Conservation (phyloP, 2,113 vertebrate species). For the Saguinus imperator region DNA sequence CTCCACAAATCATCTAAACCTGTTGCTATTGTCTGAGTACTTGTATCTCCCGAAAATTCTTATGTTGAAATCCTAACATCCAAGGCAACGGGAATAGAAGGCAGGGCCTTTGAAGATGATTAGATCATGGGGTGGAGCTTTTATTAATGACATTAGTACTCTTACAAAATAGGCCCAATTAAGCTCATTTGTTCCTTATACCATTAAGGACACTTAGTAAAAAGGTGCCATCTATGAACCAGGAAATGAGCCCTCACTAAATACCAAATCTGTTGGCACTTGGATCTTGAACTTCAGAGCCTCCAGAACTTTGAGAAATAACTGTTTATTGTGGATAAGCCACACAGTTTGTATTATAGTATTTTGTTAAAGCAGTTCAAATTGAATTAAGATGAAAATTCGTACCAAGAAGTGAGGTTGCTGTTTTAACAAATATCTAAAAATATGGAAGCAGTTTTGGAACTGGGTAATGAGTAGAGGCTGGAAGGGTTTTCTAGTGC, state of each 20-base stretch:
- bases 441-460: not conserved
- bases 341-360: not conserved
- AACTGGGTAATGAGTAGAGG: not conserved
- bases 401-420: fast-evolving
- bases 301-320: not conserved
- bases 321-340: not conserved
- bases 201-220: not conserved
- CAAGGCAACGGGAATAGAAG: not conserved
- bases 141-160: not conserved
- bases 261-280: not conserved
- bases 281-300: not conserved
- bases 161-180: not conserved
- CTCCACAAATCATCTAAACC: not conserved
- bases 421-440: not conserved
- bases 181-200: not conserved
- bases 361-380: not conserved
- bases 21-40: not conserved
- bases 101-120: not conserved
- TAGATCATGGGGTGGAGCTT: not conserved
- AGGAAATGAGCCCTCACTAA: not conserved
- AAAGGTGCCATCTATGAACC: not conserved
- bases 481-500: not conserved
- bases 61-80: not conserved
- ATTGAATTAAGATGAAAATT: not conserved
- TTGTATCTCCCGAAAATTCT: not conserved